These are phyloP conservation scores for Acyrthosiphon pisum DNA, from an alignment of 1,140 invertebrate species.

Conservation along the genomic window DNA sequence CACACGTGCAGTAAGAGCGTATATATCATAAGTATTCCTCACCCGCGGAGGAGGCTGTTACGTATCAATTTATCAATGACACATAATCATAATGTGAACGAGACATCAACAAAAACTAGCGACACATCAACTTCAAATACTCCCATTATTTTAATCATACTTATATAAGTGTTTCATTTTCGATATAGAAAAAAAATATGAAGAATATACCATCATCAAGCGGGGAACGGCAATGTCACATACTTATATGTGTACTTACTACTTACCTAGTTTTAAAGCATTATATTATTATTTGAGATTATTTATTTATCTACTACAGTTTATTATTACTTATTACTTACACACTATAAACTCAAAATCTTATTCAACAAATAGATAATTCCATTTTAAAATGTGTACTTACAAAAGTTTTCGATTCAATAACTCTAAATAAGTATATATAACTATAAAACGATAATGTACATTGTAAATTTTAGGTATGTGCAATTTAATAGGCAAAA, in stretches of 20 bases:
- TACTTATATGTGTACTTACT: no score
- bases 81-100: constrained; percentile 16
- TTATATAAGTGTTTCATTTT: not conserved
- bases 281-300: not conserved
- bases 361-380: not conserved
- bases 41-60: not conserved
- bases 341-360: not conserved
- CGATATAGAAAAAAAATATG: not conserved
- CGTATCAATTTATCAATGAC: constrained; percentile 7
- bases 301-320: constrained; percentile 10
- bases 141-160: not conserved
- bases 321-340: not conserved
- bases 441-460: not conserved
- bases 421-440: not conserved
- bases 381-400: not conserved
- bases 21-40: not conserved
- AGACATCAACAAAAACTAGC: not conserved
- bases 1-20: not conserved
- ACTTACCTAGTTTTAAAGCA: not conserved
- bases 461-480: not conserved
- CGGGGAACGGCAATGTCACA: not conserved
- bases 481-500: not conserved
- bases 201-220: not conserved
- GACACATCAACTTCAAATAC: not conserved
- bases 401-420: not conserved